Conservation (phyloP, 1,140 invertebrate genomes). For the Drosophila prosaltans region DNA sequence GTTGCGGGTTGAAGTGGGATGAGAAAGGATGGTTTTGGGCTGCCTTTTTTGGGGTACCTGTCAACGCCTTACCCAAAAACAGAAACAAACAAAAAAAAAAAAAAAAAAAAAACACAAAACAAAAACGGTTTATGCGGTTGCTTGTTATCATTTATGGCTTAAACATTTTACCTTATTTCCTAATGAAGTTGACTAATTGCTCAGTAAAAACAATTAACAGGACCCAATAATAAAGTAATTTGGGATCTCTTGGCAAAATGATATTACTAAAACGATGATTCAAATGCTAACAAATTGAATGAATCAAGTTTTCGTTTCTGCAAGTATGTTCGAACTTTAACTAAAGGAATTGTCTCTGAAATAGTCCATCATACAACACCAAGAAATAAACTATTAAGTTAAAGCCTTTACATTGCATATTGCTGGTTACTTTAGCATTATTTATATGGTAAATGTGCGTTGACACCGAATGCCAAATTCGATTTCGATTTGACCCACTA, state of each 20-base stretch:
- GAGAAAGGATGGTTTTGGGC: not conserved
- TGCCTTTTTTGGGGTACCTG: constrained; percentile 26
- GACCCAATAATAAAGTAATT: constrained; percentile 51
- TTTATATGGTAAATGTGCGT: constrained; percentile 70
- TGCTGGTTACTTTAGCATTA: constrained; percentile 32
- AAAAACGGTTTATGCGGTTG: constrained; percentile 61
- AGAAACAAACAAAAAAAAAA: not conserved
- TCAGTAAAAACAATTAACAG: constrained; percentile 39
- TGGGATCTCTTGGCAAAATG: not conserved
- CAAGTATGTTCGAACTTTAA: no score
- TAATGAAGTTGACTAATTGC: constrained; percentile 52
- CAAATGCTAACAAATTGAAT: no score
- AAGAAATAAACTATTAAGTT: not conserved
- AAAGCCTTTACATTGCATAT: not conserved
- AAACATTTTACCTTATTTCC: constrained; percentile 65
- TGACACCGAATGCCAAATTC: constrained; percentile 58
- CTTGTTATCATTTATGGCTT: constrained; percentile 80
- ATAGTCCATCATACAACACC: no score
- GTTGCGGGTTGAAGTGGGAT: constrained; percentile 35
- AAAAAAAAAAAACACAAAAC: not conserved
- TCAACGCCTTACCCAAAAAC: constrained; percentile 22
- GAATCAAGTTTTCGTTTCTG: no score
- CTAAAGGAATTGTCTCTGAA: no score
- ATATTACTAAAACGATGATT: not conserved
- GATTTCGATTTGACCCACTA: constrained; percentile 46